Base-by-base conservation (phyloP, 2,797 vertebrate genomes). In the Margarornis squamiger region DNA sequence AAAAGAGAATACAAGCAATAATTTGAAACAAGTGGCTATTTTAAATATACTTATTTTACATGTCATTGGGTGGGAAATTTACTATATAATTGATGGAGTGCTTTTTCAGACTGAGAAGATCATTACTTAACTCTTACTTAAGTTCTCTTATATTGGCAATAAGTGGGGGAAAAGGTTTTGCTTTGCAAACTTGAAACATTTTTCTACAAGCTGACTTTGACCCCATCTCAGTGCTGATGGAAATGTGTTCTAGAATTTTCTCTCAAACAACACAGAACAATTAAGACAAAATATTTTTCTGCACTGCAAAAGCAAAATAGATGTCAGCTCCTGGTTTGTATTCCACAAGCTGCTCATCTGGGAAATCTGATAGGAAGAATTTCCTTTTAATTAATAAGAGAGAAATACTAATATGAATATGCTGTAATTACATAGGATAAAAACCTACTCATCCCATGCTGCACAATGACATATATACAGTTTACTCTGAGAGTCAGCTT, bases 111-210 rank as follows among this genome's bases (percentile, higher is more conserved):
- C 48, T 59, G 21, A 79, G 32, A 51, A 46, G 30, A 66, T 84
- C 17, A 27, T 30, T 41, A 38, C n/a, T 26, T 34, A 79, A 30
- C 8, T 46, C 34, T n/a, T n/a, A n/a, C n/a, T n/a, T n/a, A n/a
- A 10, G 16, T 72, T 90, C 29, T 77, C 15, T 59, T n/a, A 6
- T 43, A 39, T 1, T 80, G 12, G 81, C 45, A 77, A 73, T 23
- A 23, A 16, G 2, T 4, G 12, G 3, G 6, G 2, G 3, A 0
- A 0, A 3, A 11, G 27, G 3, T 59, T 79, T 72, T 4, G 4
- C 26, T 78, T 48, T 12, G 11, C 30, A 58, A 82, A 58, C 6
- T 49, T 39, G 7, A 4, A 81, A n/a, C 6, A 10, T 58, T 89
- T 78, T 59, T 43, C 65, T 61, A 20, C 32, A 77, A 71, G 34